These are phyloP conservation scores for Holotrichia oblita DNA, from an alignment of 1,140 invertebrate species.

Conservation along the genomic window DNA sequence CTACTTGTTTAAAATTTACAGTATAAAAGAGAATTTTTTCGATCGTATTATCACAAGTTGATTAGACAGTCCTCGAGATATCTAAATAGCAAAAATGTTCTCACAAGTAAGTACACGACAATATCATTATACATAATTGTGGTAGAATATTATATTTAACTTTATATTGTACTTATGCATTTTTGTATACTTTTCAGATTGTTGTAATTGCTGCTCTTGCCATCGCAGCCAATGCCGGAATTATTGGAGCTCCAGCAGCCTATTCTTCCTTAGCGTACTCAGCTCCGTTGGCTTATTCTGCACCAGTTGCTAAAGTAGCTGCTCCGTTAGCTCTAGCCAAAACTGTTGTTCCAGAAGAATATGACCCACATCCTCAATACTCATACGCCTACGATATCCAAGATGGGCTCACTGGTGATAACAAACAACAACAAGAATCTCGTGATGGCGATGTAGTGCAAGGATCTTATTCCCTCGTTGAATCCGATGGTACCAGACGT, in stretches of 20 bases:
- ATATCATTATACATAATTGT: background rate
- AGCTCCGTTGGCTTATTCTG: constrained; percentile 3
- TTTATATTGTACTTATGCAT: no score
- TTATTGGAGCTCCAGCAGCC: constrained; percentile 27
- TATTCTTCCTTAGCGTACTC: background rate
- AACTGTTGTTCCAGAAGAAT: constrained; percentile 59
- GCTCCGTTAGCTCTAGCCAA: no score
- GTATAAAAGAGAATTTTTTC: background rate
- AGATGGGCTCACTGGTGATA: constrained; percentile 66
- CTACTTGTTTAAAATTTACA: background rate
- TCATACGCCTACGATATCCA: constrained; percentile 65
- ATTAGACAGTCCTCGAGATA: background rate
- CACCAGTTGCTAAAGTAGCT: no score
- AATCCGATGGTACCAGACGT: constrained; percentile 34
- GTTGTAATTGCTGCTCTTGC: constrained; percentile 60
- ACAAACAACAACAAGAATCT: constrained; percentile 65
- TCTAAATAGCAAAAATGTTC: background rate
- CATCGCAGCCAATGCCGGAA: constrained; percentile 59
- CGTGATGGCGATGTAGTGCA: constrained; percentile 51
- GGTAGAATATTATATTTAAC: background rate
- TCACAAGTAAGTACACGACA: background rate
- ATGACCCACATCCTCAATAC: constrained; percentile 54
- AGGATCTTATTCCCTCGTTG: constrained; percentile 55
- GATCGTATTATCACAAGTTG: background rate
- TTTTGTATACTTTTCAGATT: constrained; percentile 58